Base-by-base conservation (phyloP, 2,797 vertebrate genomes). In the Potorous gilbertii region DNA sequence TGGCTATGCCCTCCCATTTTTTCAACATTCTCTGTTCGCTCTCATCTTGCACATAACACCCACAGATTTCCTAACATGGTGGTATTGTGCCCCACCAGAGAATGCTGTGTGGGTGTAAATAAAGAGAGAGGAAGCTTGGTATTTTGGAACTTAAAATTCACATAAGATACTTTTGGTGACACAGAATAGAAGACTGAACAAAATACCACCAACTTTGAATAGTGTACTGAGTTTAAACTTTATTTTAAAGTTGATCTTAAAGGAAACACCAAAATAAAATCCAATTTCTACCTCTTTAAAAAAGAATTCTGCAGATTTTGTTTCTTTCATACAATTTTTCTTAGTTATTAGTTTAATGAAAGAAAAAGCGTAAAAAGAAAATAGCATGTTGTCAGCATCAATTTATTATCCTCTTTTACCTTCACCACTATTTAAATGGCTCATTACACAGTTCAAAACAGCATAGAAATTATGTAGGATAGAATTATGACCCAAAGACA, bases 11-110 rank as follows among this genome's bases (percentile, higher is more conserved):
- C 56, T 55, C 95, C 97, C 95, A 96, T 98, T 98, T 98, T 98
- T 93, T 90, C 54, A 55, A 55, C 97, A 97, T 97, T 98, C 96
- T 97, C 97, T 97, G 96, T 97, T 97, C 98, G 96, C 97, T 98
- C 97, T 97, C 74, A 87, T 98, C 94, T 97, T 98, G 93, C 94
- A 95, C 96, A 91, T 50, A 98, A 98, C 98, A 98, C 98, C 98
- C 98, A 98, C 97, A 96, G 98, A 97, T 98, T 98, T 98, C 98
- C 98, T 98, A 98, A 98, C 97, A 97, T 89, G 97, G 96, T 97
- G 97, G 98, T 97, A 98, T 93, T 93, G 95, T 90, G 98, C 97
- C 98, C 98, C 97, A 96, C 98, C 97, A 90, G 97, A 97, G 95
- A 95, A 97, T 93, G 95, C 96, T 94, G 87, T 18, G 97, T 98